Conservation (phyloP, 2,113 vertebrate species). For the Notiomystis cincta region DNA sequence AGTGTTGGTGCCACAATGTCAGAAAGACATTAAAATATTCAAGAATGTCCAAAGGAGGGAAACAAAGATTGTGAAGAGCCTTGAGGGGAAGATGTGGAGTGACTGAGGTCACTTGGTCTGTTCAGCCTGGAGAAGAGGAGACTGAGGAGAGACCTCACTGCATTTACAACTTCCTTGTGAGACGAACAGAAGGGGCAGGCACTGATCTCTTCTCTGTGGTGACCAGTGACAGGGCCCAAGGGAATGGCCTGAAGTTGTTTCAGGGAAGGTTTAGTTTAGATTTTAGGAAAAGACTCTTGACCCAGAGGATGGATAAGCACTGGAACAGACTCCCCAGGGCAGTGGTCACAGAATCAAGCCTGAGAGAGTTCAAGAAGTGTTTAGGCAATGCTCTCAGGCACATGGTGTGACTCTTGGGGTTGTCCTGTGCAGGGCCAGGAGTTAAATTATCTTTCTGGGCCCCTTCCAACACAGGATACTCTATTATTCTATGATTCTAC, state of each 20-base stretch:
- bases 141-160: too few species aligned
- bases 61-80: background rate
- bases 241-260: background rate
- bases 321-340: background rate
- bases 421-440: background rate
- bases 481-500: background rate
- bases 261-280: background rate
- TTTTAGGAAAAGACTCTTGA: background rate
- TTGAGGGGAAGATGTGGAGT: background rate
- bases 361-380: background rate
- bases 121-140: background rate
- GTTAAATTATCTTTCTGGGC: accelerated
- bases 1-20: accelerated
- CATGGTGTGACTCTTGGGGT: background rate
- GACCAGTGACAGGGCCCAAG: accelerated
- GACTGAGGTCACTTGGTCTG: background rate
- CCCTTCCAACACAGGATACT: background rate
- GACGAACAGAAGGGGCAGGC: background rate
- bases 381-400: background rate
- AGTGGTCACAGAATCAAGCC: background rate
- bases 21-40: background rate
- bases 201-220: background rate
- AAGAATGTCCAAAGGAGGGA: background rate
- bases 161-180: accelerated
- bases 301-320: background rate